Evolutionary conservation across 2,113 vertebrate genomes (phyloP).

Genomic region (Entosphenus tridentatus): DNA sequence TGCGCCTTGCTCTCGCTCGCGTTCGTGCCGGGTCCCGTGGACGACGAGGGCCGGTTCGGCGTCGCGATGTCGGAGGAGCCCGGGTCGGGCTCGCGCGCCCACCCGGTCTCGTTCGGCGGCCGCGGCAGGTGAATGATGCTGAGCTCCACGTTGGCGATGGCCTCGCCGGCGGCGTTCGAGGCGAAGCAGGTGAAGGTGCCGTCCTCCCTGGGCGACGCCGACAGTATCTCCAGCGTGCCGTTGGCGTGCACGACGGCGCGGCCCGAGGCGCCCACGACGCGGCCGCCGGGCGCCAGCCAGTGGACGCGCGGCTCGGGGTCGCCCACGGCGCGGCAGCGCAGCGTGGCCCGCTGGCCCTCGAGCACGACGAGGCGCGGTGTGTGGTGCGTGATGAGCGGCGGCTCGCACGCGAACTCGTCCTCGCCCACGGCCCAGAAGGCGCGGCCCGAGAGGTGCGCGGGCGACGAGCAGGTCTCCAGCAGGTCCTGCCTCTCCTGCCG

Average conservation of each 20-base stretch:
- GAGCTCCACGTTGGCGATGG: constrained; percentile 61
- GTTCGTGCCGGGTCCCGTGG: constrained; percentile 19
- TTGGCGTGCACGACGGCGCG: constrained; percentile 62
- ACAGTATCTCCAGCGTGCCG: constrained; percentile 66
- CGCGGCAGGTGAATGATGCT: constrained; percentile 84
- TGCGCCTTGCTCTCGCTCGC: constrained; percentile 40
- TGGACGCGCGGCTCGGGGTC: constrained; percentile 75
- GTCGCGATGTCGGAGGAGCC: constrained; percentile 81
- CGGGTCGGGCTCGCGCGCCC: constrained; percentile 49
- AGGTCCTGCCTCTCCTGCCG: constrained; percentile 64
- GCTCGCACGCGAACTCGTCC: constrained; percentile 83
- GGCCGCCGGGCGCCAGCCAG: constrained; percentile 75
- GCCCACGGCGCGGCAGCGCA: constrained; percentile 83
- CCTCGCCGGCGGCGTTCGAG: constrained; percentile 76
- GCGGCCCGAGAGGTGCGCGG: constrained; percentile 52
- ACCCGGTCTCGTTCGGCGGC: constrained; percentile 55
- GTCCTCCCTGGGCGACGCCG: constrained; percentile 79
- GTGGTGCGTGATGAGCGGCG: constrained; percentile 77
- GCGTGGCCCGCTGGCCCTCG: constrained; percentile 72
- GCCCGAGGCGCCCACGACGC: constrained; percentile 64
- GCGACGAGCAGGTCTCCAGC: constrained; percentile 90
- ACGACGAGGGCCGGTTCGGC: constrained; percentile 53
- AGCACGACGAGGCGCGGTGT: constrained; percentile 73
- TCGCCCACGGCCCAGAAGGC: constrained; percentile 85
- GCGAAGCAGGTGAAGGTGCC: constrained; percentile 89